phyloP scores from a whole-genome alignment of 2,888 invertebrate species.

The Stomorhina lunata region DNA sequence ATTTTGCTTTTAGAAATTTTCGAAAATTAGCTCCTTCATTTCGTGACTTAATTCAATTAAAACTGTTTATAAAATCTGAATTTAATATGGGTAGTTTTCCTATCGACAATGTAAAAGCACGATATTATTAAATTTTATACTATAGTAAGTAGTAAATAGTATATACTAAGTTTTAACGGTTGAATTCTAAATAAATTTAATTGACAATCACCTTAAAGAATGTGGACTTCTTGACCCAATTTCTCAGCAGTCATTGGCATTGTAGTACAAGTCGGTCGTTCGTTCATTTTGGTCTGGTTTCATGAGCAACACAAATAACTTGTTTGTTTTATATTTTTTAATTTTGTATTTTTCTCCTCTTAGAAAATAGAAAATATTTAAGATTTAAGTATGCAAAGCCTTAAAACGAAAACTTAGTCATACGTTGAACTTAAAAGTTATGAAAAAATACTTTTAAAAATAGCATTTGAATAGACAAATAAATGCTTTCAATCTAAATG shows the following conservation, averaged over 20 bases:
- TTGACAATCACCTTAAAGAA: conserved; percentile 64
- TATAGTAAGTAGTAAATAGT: not conserved
- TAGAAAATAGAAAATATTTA: conserved; percentile 29
- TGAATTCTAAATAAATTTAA: conserved; percentile 57
- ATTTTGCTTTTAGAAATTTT: not conserved
- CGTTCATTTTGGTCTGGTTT: conserved; percentile 26
- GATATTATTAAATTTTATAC: too few species aligned
- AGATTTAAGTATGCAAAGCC: conserved; percentile 61
- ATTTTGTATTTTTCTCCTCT: conserved; percentile 3
- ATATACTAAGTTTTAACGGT: conserved; percentile 31
- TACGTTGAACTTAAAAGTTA: conserved; percentile 10
- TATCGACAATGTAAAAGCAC: too few species aligned
- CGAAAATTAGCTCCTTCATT: not conserved
- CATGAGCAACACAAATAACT: conserved; percentile 47
- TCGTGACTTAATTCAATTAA: conserved; percentile 17
- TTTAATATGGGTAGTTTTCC: too few species aligned
- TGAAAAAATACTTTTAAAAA: too few species aligned
- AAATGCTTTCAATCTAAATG: not conserved
- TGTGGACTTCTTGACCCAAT: conserved; percentile 62
- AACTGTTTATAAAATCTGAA: not conserved
- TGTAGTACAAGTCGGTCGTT: not conserved
- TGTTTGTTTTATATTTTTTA: conserved; percentile 37
- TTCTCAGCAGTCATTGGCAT: conserved; percentile 36
- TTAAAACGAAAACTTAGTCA: conserved; percentile 54
- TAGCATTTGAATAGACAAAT: conserved; percentile 8